Evolutionary conservation across 1,140 invertebrate genomes (phyloP).

Genomic region (Trichonephila inaurata): DNA sequence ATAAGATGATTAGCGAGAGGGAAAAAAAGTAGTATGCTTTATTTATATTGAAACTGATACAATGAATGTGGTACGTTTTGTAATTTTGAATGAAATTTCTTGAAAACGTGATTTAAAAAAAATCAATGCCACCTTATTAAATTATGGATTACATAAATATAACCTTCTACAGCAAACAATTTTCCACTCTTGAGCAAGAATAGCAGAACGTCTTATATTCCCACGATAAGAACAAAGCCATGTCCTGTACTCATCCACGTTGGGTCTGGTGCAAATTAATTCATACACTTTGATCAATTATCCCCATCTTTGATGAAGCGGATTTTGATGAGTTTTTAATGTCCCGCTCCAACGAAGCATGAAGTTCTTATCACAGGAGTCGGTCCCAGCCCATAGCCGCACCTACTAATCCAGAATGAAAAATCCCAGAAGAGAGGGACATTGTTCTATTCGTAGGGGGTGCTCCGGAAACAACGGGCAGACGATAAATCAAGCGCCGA

Average conservation of each 20-base stretch:
- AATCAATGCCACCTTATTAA: no score
- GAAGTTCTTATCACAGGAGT: not conserved
- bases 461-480: slow-evolving; percentile 12
- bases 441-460: slow-evolving; percentile 11
- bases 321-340: slow-evolving; percentile 17
- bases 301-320: not conserved
- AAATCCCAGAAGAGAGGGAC: not conserved
- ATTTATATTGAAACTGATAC: no score
- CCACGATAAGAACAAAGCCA: not conserved
- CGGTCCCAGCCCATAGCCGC: not conserved
- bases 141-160: no score
- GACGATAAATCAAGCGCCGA: slow-evolving; percentile 15
- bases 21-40: no score
- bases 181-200: no score
- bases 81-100: no score
- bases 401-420: not conserved
- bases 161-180: no score
- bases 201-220: not conserved
- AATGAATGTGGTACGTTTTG: no score
- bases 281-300: not conserved
- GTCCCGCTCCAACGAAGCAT: not conserved
- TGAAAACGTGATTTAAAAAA: no score
- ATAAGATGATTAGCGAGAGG: no score
- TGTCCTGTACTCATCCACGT: not conserved
- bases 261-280: not conserved